Evolutionary conservation across 2,797 vertebrate species (phyloP).

Genomic region (Rhabdomys pumilio): DNA sequence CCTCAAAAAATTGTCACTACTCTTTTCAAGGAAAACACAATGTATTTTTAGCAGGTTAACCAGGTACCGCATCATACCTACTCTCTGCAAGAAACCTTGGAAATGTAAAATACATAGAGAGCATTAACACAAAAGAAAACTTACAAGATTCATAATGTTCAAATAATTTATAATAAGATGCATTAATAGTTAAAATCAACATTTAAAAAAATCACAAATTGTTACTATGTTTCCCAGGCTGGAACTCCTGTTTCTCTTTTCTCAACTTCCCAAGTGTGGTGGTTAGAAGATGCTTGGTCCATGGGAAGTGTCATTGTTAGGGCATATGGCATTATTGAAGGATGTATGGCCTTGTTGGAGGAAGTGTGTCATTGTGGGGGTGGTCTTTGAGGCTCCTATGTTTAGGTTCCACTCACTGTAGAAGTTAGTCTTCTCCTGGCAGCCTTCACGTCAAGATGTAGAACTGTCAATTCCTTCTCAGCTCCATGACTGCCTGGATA

Average conservation of each 20-base stretch:
- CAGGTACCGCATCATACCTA: neutral
- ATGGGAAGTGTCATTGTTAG: too few relatives aligned
- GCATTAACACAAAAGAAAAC: neutral
- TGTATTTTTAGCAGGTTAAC: neutral
- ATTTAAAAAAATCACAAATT: neutral
- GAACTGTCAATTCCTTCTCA: neutral
- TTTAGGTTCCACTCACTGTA: neutral
- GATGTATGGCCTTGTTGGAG: neutral
- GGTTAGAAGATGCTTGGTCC: neutral
- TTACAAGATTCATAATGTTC: constrained; percentile 1
- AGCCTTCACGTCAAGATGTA: neutral
- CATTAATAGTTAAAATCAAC: constrained; percentile 50
- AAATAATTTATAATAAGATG: neutral
- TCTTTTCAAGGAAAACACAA: neutral
- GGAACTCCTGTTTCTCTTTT: neutral
- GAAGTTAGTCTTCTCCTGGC: neutral
- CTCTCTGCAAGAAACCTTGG: neutral
- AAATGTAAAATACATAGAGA: neutral
- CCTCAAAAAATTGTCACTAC: neutral
- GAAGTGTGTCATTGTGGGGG: neutral
- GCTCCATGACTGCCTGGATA: too few relatives aligned
- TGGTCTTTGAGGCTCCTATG: neutral
- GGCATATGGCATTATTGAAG: too few relatives aligned
- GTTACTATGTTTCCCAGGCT: neutral
- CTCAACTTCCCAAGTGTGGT: neutral